These are phyloP conservation scores for Ictalurus furcatus DNA, from an alignment of 2,113 vertebrate genomes.

Conservation along the genomic window DNA sequence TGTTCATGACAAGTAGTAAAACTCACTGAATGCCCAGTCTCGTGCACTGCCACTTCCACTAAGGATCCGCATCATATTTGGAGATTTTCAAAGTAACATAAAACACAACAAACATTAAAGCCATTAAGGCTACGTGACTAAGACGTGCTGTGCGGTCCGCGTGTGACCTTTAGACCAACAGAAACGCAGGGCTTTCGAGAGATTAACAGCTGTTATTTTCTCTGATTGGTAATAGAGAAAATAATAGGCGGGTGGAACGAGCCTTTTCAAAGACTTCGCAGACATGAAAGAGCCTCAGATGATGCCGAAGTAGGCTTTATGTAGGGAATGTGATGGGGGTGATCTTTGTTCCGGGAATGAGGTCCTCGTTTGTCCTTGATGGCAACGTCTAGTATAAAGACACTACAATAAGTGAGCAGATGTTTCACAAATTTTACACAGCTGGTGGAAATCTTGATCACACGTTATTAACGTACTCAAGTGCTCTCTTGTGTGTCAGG, in stretches of 20 bases:
- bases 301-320: slow-evolving; percentile 46
- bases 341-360: slow-evolving; percentile 44
- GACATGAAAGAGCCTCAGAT: slow-evolving; percentile 59
- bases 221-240: slow-evolving; percentile 71
- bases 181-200: slow-evolving; percentile 39
- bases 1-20: background rate
- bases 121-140: background rate
- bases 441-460: slow-evolving; percentile 35
- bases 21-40: background rate
- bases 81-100: background rate
- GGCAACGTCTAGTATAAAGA: slow-evolving; percentile 33
- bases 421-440: slow-evolving; percentile 42
- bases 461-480: slow-evolving; percentile 21
- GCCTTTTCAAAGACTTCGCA: slow-evolving; percentile 63
- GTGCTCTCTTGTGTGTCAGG: background rate
- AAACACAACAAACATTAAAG: slow-evolving; percentile 25
- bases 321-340: slow-evolving; percentile 25
- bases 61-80: background rate
- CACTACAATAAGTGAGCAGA: slow-evolving; percentile 37
- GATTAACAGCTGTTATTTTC: slow-evolving; percentile 67
- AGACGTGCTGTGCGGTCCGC: slow-evolving; percentile 37
- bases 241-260: slow-evolving; percentile 58
- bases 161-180: slow-evolving; percentile 52
- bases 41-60: background rate
- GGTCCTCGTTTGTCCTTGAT: slow-evolving; percentile 37